Base-by-base conservation (phyloP, 2,797 vertebrate species). In the Pseudocheirus occidentalis region DNA sequence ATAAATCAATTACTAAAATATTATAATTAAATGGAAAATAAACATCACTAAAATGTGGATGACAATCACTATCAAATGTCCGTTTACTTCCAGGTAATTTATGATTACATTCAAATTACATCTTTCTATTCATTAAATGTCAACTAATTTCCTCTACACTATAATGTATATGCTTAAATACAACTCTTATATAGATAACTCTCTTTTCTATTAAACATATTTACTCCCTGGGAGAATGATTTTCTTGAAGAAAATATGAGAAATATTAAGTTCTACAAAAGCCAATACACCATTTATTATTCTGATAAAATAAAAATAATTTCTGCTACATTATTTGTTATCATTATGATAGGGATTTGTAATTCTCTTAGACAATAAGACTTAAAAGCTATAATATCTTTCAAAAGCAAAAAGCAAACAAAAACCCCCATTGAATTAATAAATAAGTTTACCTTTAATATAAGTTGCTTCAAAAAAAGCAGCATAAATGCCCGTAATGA, bases 401-500 rank as follows among this genome's bases (percentile, higher is more conserved):
- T 73, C 16, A 40, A 28, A 90, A 50, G 28, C 3, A 90, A 90
- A 34, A 73, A n/a, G n/a, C 4, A 62, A 14, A 62, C 13, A 4
- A n/a, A 40, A 73, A 7, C 5, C 1, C 18, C n/a, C 31, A 18
- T 6, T 95, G 40, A 95, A 96, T 94, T 62, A 58, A 94, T 2
- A 90, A 92, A 91, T 12, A 90, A 56, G 10, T 95, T 98, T 99
- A 99, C 99, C 99, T 99, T 99, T 87, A 99, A 98, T 98, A 99
- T 99, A 94, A 99, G 99, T 94, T 99, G 99, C 98, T 99, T 99
- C 98, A 99, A 99, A 98, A 99, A 99, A 97, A 99, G 99, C 52
- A 99, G 99, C 99, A 99, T 99, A 98, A 99, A 99, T 2, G 99
- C 99, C 96, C 99, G 98, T 95, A 99, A 98, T 0, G 99, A 99